Base-by-base conservation (phyloP, 2,113 vertebrate species). In the Fulmarus glacialis region DNA sequence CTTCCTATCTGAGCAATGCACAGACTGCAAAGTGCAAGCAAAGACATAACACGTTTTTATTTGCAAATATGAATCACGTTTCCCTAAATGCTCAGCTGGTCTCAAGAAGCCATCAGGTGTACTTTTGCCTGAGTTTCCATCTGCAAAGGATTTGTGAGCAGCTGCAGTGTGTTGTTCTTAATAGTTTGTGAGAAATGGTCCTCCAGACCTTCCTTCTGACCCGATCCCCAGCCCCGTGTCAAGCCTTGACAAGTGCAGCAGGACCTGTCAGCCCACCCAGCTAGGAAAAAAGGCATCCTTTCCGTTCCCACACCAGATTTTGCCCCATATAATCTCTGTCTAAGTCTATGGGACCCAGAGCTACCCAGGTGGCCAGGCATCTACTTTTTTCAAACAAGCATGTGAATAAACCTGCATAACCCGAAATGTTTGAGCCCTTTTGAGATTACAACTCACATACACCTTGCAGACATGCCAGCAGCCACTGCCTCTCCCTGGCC, bases 31-130 rank as follows among this genome's bases (percentile, higher is more conserved):
- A 91, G 74, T 15, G 53, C 60, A 75, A 79, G 70, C 17, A 12
- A 40, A 90, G 67, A 11, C 29, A 32, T 36, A 62, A 15, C 17
- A n/a, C 4, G 34, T 11, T 50, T 95, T 91, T 59, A 77, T 95
- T 90, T 93, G 84, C 85, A 94, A 87, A 87, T 26, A 30, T 74
- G 75, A 86, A 90, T 95, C 86, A 52, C 74, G 56, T 48, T 15
- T 36, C 64, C 52, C 67, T 36, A 11, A 40, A 22, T 6, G 63
- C 68, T 81, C 63, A 50, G 0, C 53, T 77, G 75, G 75, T 50
- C 89, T 91, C 47, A 43, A 42, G 90, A 55, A 87, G 66, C 73
- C 43, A 40, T 63, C 55, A 63, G 47, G 32, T 43, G 60, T 56
- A 55, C 66, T 79, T 26, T 6, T 47, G 52, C 89, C 60, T 14